Base-by-base conservation (phyloP, 2,797 vertebrate species). In the Pagetopsis macropterus region DNA sequence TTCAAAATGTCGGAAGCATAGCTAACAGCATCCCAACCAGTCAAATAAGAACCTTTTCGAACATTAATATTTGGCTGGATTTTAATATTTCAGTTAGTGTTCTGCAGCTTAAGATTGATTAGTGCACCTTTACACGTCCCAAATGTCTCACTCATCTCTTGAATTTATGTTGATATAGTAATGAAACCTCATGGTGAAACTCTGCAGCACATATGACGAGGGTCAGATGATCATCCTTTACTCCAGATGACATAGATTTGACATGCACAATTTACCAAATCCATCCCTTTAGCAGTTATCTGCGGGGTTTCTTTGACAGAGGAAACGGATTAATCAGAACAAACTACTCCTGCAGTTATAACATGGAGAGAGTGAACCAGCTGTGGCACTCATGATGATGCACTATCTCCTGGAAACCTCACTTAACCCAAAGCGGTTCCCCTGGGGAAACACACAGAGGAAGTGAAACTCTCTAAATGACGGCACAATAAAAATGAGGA, bases 331-430 rank as follows among this genome's bases (percentile, higher is more conserved):
- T 49, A 43, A 37, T 65, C 65, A 50, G 46, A 67, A 48, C 33
- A 63, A 50, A 70, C 51, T 23, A n/a, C 49, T 63, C 41, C 54
- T 66, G 21, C 50, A 1, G 61, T 62, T 50, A 16, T 56, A 52
- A 71, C 82, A 59, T n/a, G 51, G 43, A 72, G 45, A 43, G 45
- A 31, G 33, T 5, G 1, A 65, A 40, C 37, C 66, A 56, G 56
- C 69, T 78, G 75, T 3, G 27, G 54, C 19, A 44, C 76, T 68
- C 45, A 31, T 48, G 17, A 12, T 49, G 62, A 87, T 49, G 59
- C 76, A 72, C 76, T 60, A 68, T 52, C 75, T 62, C 70, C 73
- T 65, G 73, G 65, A 83, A 79, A 79, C 75, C 58, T 76, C 60
- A 78, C 71, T 59, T 58, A 71, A 73, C 55, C 33, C 48, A 62